Conservation (phyloP, 2,888 invertebrate genomes). For the Axea sp. region DNA sequence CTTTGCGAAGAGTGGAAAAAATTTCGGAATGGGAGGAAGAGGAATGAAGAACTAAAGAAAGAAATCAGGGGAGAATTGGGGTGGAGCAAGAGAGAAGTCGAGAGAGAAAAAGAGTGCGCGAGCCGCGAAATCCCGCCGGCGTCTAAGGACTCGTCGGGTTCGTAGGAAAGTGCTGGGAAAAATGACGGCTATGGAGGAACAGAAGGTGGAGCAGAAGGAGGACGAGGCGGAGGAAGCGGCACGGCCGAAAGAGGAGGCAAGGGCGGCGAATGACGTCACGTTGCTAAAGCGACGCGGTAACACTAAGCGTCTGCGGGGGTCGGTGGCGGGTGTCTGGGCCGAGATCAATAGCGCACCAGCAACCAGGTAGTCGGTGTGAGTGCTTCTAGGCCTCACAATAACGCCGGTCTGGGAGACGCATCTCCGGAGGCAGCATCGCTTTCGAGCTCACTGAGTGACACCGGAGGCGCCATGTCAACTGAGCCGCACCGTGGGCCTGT, state of each 20-base stretch:
- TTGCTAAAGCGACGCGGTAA: slow-evolving; percentile 79
- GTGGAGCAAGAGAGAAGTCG: neutral
- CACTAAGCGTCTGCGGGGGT: slow-evolving; percentile 78
- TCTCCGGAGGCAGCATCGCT: slow-evolving; percentile 75
- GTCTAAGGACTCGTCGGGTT: slow-evolving; percentile 23
- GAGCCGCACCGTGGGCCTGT: slow-evolving; percentile 72
- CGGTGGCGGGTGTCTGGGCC: slow-evolving; percentile 76
- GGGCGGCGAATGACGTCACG: slow-evolving; percentile 77
- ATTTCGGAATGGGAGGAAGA: neutral
- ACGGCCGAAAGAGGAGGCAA: slow-evolving; percentile 48
- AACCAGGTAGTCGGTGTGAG: slow-evolving; percentile 76
- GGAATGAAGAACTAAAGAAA: neutral
- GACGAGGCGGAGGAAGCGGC: slow-evolving; percentile 51
- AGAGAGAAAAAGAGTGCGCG: slow-evolving; percentile 4
- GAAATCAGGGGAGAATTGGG: neutral
- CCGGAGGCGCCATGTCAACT: slow-evolving; percentile 76
- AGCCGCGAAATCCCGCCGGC: slow-evolving; percentile 28
- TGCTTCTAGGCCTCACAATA: slow-evolving; percentile 73
- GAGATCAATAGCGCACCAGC: slow-evolving; percentile 79
- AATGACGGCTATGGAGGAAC: slow-evolving; percentile 50
- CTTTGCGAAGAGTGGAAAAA: slow-evolving; percentile 1
- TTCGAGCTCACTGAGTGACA: slow-evolving; percentile 67
- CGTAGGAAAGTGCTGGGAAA: slow-evolving; percentile 44
- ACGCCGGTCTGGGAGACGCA: slow-evolving; percentile 78
- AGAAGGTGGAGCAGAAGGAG: slow-evolving; percentile 53